phyloP scores from a whole-genome alignment of 2,113 vertebrate genomes.

The Baryphthengus martii region DNA sequence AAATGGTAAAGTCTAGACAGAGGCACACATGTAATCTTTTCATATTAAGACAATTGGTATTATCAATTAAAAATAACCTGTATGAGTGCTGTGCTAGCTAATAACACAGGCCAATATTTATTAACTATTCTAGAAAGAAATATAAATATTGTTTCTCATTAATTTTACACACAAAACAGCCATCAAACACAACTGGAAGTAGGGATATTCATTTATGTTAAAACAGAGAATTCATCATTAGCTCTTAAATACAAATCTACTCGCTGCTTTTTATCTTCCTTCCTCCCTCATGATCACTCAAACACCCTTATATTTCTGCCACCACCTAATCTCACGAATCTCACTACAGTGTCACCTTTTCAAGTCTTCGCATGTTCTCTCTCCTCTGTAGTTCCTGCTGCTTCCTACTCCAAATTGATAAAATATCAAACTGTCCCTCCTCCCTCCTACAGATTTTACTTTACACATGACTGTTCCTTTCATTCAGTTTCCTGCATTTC shows the following conservation, averaged over 20 bases:
- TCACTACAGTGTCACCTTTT: neutral
- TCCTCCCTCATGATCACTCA: neutral
- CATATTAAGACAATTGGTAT: neutral
- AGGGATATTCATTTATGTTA: neutral
- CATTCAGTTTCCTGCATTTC: neutral
- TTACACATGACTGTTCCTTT: neutral
- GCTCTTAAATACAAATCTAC: neutral
- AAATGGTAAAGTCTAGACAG: neutral
- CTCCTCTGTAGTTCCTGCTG: neutral
- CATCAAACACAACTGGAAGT: neutral
- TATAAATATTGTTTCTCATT: neutral
- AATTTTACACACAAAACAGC: neutral
- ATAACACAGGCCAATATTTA: neutral
- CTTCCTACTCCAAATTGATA: neutral
- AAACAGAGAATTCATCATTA: neutral
- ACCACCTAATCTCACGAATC: neutral
- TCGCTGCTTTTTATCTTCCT: neutral
- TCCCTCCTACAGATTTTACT: neutral
- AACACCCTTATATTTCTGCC: neutral
- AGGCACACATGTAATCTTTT: neutral
- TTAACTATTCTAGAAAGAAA: neutral
- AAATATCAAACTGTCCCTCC: neutral
- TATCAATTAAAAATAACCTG: neutral
- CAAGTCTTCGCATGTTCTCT: neutral
- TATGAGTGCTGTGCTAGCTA: neutral